Base-by-base conservation (phyloP, 1,140 invertebrate genomes). In the Ostrea edulis region DNA sequence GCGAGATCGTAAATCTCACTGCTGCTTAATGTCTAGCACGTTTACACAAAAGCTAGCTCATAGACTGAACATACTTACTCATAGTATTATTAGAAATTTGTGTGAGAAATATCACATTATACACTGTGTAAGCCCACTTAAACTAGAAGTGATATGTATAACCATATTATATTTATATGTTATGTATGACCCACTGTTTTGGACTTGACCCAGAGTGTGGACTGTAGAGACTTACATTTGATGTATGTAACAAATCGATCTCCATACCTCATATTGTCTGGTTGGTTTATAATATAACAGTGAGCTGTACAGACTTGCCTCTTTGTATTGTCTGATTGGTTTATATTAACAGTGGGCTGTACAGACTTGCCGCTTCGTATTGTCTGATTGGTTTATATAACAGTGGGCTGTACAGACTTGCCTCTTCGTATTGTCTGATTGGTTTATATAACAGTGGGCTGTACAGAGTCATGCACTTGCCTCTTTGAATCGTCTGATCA, bases 251-350 rank as follows among this genome's bases (percentile, higher is more conserved):
- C 82, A 94, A 97, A 99, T n/a, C n/a, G n/a, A n/a, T 91, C 99
- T 96, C 95, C 95, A 99, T 0, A 97, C 97, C 95, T 99, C 97
- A 85, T 97, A 96, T 89, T 98, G 96, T 92, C 97, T 96, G 89
- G 97, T 96, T 0, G 98, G 98, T 95, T 98, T 97, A 95, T 99
- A n/a, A n/a, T n/a, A 99, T 90, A 99, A 98, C 86, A 99, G 97
- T 12, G 95, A 93, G 89, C 93, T 94, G 88, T 93, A 93, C n/a
- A n/a, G n/a, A 92, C 35, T 44, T 44, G 5, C 95, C 95, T 99
- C 97, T 95, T 99, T 97, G 85, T 97, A 96, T 89, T 98, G 96
- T 92, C 97, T 96, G 89, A 97, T 96, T 0, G 98, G 98, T 95
- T 98, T 97, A 95, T 99, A 99, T n/a, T 90, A 99, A 98, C 86